Base-by-base conservation (phyloP, 1,140 invertebrate species). In the Monomorium pharaonis region DNA sequence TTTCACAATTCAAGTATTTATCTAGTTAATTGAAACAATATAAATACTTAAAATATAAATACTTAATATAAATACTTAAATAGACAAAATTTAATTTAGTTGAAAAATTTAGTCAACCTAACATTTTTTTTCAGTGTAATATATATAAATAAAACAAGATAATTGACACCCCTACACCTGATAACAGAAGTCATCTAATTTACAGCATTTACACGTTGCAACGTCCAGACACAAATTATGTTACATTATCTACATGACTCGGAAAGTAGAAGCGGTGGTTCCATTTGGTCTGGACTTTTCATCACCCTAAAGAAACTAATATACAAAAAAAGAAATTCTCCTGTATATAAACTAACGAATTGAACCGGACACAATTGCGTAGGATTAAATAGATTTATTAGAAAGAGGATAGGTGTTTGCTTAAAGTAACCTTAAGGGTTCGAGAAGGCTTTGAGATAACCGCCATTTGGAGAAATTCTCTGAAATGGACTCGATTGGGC, bases 161-260 rank as follows among this genome's bases (percentile, higher is more conserved):
- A 92, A 94, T 93, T 91, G 92, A 91, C 86, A 90, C 88, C 76
- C 78, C 75, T 74, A 84, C 62, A 75, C 51, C 30, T 37, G 72
- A 67, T 21, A 51, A 63, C 56, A 70, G 54, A 70, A 75, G 51
- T 69, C 24, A 30, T 62, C 16, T 60, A 83, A 44, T 18, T n/a
- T 9, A 37, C 7, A 37, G 4, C 1, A 37, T 6, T 6, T 37
- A 54, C 51, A 86, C 54, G 63, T 77, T 84, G 47, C 69, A 54
- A 83, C 47, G n/a, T 47, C 63, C 84, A 49, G 87, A 83, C 87
- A 89, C 94, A 94, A 94, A 94, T 94, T 90, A 93, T 74, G 42
- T 54, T 77, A 89, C 87, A 90, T 92, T 93, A 91, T 91, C 86
- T 89, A 90, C 80, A 80, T 76, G 86, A 86, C 44, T 27, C 16